phyloP scores from a whole-genome alignment of 2,113 vertebrate genomes.

The Aythya baeri region DNA sequence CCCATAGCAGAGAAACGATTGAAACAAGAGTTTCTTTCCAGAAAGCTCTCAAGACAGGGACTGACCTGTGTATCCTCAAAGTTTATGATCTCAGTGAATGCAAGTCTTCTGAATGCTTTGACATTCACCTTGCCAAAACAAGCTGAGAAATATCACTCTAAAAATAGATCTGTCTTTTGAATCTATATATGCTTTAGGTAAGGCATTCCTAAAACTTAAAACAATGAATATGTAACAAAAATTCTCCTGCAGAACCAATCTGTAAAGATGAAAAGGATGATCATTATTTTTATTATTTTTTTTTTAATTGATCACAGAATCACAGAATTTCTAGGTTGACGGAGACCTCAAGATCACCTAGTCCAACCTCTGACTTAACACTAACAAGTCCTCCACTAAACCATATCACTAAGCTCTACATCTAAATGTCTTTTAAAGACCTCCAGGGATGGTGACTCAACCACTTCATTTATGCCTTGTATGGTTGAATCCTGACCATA shows the following conservation, averaged over 20 bases:
- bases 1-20: background rate
- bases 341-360: too few relatives aligned
- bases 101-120: background rate
- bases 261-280: background rate
- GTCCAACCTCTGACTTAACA: too few relatives aligned
- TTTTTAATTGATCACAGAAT: background rate
- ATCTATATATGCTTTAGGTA: background rate
- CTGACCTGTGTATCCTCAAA: constrained; percentile 8
- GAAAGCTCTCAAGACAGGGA: background rate
- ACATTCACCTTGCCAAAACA: background rate
- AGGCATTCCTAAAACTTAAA: constrained; percentile 9
- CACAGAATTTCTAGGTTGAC: too few relatives aligned
- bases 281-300: background rate
- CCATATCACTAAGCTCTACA: too few relatives aligned
- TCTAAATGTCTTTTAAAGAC: too few relatives aligned
- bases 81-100: background rate
- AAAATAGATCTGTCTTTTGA: constrained; percentile 35
- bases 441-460: too few relatives aligned
- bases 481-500: background rate
- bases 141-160: constrained; percentile 12
- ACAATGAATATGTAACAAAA: background rate
- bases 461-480: background rate
- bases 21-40: background rate
- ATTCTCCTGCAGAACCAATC: background rate
- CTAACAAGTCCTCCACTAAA: too few relatives aligned